These are phyloP conservation scores for Platycheirus rosarum DNA, from an alignment of 2,888 invertebrate species.

Conservation along the genomic window DNA sequence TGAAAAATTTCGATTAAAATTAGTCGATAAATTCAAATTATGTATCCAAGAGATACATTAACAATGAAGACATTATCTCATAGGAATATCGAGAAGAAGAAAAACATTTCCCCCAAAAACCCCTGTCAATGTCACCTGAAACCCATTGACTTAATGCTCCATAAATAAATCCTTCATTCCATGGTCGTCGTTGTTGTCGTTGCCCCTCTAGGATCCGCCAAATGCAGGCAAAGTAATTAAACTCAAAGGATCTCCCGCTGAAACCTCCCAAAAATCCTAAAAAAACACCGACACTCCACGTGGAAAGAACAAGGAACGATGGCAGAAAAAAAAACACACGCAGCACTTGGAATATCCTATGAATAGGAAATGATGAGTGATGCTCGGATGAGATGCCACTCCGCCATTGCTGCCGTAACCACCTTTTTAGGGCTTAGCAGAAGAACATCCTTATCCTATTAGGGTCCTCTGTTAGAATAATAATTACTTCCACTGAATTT, in stretches of 20 bases:
- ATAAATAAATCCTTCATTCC: slow-evolving; percentile 42
- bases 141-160: slow-evolving; percentile 56
- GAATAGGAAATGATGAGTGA: slow-evolving; percentile 67
- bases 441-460: slow-evolving; percentile 62
- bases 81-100: neutral
- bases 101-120: slow-evolving; percentile 7
- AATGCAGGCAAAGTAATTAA: slow-evolving; percentile 65
- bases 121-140: slow-evolving; percentile 60
- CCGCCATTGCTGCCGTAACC: neutral
- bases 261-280: slow-evolving; percentile 18
- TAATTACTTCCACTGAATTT: slow-evolving; percentile 73
- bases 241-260: slow-evolving; percentile 17
- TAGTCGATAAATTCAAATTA: slow-evolving; percentile 69
- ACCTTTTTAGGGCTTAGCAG: slow-evolving; percentile 1
- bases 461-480: slow-evolving; percentile 65
- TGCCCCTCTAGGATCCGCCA: slow-evolving; percentile 31
- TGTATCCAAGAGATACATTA: slow-evolving; percentile 32
- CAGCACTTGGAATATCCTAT: slow-evolving; percentile 38
- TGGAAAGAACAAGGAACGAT: slow-evolving; percentile 1
- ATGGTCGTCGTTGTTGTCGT: neutral
- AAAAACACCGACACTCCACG: neutral
- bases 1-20: slow-evolving; percentile 58
- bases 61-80: slow-evolving; percentile 27
- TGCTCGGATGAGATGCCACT: slow-evolving; percentile 21
- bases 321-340: slow-evolving; percentile 1